These are phyloP conservation scores for Ammospiza caudacuta DNA, from an alignment of 2,113 vertebrate species.

Conservation along the genomic window DNA sequence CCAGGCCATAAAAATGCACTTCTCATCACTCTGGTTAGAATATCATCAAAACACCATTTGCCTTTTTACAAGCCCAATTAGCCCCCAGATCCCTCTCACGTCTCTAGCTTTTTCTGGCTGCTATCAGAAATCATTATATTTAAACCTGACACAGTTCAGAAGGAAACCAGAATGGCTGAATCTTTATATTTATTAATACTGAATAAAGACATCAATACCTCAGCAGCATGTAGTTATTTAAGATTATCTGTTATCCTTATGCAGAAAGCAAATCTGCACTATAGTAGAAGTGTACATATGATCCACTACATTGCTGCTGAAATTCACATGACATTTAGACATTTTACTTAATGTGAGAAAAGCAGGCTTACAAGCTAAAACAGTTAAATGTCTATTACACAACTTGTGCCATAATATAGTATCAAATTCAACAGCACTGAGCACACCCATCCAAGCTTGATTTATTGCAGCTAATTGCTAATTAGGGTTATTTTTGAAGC, in stretches of 20 bases:
- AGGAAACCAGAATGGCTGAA: neutral
- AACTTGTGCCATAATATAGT: constrained; percentile 28
- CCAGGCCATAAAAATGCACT: neutral
- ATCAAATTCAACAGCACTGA: constrained; percentile 52
- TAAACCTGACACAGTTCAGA: neutral
- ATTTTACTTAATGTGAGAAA: constrained; percentile 48
- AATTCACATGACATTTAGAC: constrained; percentile 11
- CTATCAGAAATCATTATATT: neutral
- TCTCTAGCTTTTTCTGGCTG: neutral
- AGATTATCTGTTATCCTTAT: neutral
- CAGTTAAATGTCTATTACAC: constrained; percentile 41
- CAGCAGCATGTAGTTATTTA: neutral
- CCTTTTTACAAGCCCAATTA: constrained; percentile 35
- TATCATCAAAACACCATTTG: constrained; percentile 32
- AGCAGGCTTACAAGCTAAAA: neutral
- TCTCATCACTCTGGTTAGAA: neutral
- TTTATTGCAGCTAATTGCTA: constrained; percentile 65
- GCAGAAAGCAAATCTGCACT: neutral
- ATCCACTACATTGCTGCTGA: neutral
- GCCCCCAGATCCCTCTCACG: neutral
- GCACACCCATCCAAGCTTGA: constrained; percentile 24
- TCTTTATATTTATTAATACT: neutral
- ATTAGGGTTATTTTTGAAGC: constrained; percentile 68
- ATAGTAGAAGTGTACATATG: neutral
- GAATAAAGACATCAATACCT: neutral